Conservation (phyloP, 2,113 vertebrate genomes). For the Desmodus rotundus region DNA sequence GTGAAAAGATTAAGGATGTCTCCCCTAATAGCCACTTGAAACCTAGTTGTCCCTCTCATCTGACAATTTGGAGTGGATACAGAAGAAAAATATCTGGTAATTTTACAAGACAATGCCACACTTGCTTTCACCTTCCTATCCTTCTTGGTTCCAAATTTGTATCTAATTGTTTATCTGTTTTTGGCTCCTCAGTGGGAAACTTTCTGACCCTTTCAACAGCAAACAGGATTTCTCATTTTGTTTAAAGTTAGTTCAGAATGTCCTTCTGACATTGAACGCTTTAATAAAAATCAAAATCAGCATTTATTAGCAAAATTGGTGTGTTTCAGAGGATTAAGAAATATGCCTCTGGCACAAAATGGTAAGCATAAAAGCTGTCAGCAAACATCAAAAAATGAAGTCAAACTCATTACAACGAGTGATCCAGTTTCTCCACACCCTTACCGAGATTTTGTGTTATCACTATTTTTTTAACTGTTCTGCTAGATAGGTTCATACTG, state of each 20-base stretch:
- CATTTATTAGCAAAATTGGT: background rate
- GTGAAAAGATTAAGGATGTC: background rate
- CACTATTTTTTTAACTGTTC: background rate
- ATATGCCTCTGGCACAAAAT: background rate
- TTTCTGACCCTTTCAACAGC: background rate
- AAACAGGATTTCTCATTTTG: background rate
- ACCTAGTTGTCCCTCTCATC: background rate
- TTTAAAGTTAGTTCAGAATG: background rate
- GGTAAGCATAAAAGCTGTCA: background rate
- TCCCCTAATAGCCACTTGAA: conserved; percentile 12
- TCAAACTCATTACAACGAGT: background rate
- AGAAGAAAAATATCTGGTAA: background rate
- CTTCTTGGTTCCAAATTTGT: background rate
- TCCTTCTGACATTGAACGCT: background rate
- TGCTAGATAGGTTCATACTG: background rate
- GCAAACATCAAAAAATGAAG: background rate
- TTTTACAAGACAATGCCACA: background rate
- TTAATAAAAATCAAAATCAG: background rate
- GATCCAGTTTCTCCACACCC: background rate
- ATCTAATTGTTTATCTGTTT: background rate
- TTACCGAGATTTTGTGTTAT: background rate
- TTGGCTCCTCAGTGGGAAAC: background rate
- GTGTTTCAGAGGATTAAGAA: background rate
- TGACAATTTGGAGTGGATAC: background rate
- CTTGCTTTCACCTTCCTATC: background rate